phyloP scores from a whole-genome alignment of 2,888 invertebrate species.

The Pyrrhosoma nymphula region DNA sequence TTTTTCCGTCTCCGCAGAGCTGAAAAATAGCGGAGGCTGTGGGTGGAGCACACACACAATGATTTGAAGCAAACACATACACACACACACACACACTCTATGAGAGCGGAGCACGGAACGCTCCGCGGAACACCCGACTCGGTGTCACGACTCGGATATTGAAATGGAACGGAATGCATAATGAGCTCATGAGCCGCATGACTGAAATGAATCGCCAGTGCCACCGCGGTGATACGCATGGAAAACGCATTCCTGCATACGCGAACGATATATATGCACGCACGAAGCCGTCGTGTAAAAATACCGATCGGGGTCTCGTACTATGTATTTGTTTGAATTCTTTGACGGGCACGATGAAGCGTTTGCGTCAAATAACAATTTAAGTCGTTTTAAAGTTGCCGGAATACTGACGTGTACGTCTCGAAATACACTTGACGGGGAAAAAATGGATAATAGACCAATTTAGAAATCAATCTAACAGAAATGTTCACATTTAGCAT shows the following conservation, averaged over 20 bases:
- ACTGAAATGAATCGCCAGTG: conserved; percentile 13
- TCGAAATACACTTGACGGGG: neutral
- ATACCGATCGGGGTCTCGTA: neutral
- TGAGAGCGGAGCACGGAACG: neutral
- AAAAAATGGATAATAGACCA: neutral
- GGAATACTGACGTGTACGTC: neutral
- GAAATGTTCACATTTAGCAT: neutral
- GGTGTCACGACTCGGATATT: conserved; percentile 27
- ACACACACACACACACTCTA: neutral
- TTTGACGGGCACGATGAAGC: neutral
- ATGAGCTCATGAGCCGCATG: conserved; percentile 22
- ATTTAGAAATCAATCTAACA: neutral
- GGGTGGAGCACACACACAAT: neutral
- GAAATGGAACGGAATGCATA: conserved; percentile 36
- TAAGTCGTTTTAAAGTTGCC: neutral
- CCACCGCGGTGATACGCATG: neutral
- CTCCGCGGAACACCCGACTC: neutral
- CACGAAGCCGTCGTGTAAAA: neutral
- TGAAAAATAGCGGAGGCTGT: neutral
- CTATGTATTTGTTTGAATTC: neutral
- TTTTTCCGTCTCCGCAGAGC: conserved; percentile 27
- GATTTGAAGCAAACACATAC: too few relatives aligned
- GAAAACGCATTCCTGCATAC: conserved; percentile 5
- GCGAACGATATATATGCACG: neutral
- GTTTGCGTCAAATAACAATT: neutral